Evolutionary conservation across 2,797 vertebrate species (phyloP).

Genomic region (Miichthys miiuy): DNA sequence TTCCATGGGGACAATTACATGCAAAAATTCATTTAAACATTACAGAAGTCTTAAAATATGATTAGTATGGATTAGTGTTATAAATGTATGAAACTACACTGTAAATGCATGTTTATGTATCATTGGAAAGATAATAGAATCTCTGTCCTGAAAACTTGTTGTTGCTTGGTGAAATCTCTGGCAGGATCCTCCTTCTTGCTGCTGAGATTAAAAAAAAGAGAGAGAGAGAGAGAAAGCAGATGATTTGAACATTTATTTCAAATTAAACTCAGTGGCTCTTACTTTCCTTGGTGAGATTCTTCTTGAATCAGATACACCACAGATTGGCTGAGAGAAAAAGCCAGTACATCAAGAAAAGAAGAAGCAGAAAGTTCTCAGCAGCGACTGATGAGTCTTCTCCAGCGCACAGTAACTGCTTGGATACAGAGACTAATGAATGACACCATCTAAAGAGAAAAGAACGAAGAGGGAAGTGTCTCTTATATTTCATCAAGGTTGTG

Average conservation of each 20-base stretch:
- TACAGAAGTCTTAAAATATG: not conserved
- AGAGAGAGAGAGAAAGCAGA: not conserved
- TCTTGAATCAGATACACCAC: slow-evolving; percentile 10
- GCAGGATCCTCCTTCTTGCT: slow-evolving; percentile 10
- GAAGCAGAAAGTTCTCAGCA: slow-evolving; percentile 1
- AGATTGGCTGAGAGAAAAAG: slow-evolving; percentile 20
- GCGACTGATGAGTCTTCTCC: not conserved
- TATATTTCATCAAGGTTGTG: not conserved
- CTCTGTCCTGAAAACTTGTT: not conserved
- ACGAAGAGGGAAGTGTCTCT: not conserved
- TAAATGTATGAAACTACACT: not conserved
- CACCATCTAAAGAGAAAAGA: not conserved
- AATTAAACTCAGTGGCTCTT: slow-evolving; percentile 1
- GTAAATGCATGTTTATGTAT: not conserved
- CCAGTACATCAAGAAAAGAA: not conserved
- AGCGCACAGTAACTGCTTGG: not conserved
- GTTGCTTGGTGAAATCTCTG: slow-evolving; percentile 7
- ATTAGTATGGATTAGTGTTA: not conserved
- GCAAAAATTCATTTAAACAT: not conserved
- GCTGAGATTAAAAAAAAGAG: not conserved
- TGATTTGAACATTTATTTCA: slow-evolving; percentile 12
- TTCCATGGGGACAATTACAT: not conserved
- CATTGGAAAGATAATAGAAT: not conserved
- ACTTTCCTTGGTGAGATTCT: slow-evolving; percentile 13
- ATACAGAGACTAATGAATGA: not conserved